Evolutionary conservation across 2,888 invertebrate species (phyloP).

Genomic region (Brenthis hecate): DNA sequence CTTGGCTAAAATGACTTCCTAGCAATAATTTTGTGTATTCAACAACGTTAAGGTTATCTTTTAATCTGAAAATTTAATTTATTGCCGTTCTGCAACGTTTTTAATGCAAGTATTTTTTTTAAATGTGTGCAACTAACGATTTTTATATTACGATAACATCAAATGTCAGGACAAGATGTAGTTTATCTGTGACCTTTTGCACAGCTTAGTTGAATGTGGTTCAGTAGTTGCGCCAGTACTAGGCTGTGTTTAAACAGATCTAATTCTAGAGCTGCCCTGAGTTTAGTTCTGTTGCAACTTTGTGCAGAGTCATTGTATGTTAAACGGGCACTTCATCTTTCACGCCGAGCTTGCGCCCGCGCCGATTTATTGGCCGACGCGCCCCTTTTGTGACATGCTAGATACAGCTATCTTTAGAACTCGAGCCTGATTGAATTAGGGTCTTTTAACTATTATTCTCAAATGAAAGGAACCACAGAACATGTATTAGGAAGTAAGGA

Average conservation of each 20-base stretch:
- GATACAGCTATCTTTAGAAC: conserved; percentile 47
- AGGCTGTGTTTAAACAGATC: conserved; percentile 39
- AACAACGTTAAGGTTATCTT: conserved; percentile 38
- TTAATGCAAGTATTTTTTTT: conserved; percentile 32
- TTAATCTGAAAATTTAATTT: conserved; percentile 36
- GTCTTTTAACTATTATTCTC: conserved; percentile 38
- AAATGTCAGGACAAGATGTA: conserved; percentile 29
- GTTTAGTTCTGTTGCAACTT: conserved; percentile 60
- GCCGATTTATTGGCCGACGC: conserved; percentile 77
- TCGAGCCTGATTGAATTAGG: conserved; percentile 46
- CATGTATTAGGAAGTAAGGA: conserved; percentile 25
- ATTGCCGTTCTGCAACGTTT: conserved; percentile 31
- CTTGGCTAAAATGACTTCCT: conserved; percentile 40
- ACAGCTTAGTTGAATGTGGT: conserved; percentile 27
- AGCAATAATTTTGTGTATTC: conserved; percentile 36
- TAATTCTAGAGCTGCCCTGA: conserved; percentile 49
- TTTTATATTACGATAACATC: conserved; percentile 32
- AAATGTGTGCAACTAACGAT: conserved; percentile 34
- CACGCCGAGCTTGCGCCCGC: conserved; percentile 61
- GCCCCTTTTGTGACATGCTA: conserved; percentile 67
- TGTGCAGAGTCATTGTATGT: conserved; percentile 76
- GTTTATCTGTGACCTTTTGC: conserved; percentile 30
- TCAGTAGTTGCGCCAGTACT: conserved; percentile 51
- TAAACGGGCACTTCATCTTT: conserved; percentile 80
- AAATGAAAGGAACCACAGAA: conserved; percentile 27